A percentile compares a stretch with the other conserved stretches of the same genome.
These are phyloP conservation scores for Morpho achilles DNA, from an alignment of 2,888 invertebrate species.

Conservation along the genomic window DNA sequence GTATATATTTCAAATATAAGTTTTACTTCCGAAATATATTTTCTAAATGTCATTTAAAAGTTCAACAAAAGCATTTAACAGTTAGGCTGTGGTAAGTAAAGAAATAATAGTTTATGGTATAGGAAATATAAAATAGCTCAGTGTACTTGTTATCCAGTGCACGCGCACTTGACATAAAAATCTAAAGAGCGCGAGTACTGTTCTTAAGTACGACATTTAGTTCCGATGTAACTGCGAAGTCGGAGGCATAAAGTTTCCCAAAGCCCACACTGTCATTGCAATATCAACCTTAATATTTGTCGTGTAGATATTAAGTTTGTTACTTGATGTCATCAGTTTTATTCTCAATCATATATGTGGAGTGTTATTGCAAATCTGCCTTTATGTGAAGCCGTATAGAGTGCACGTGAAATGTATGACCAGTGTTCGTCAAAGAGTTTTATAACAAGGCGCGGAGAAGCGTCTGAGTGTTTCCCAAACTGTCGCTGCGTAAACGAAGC, in stretches of 20 bases:
- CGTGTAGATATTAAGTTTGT: slow-evolving; percentile 1
- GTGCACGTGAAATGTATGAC: slow-evolving; percentile 7
- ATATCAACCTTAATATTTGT: background rate
- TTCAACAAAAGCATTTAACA: no score
- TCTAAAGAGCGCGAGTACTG: slow-evolving; percentile 5
- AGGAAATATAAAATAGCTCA: no score
- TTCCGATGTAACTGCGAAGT: slow-evolving; percentile 7
- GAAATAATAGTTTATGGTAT: no score
- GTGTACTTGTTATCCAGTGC: background rate
- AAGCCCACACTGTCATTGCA: background rate
- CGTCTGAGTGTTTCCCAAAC: slow-evolving; percentile 35
- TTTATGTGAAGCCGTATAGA: slow-evolving; percentile 8
- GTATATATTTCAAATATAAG: no score
- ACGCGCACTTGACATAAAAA: slow-evolving; percentile 1
- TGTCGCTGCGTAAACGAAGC: slow-evolving; percentile 41
- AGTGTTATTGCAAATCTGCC: slow-evolving; percentile 6
- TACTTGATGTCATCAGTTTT: background rate
- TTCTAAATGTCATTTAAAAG: no score
- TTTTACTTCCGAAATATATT: no score
- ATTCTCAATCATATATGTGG: slow-evolving; percentile 4
- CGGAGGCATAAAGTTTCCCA: slow-evolving; percentile 1
- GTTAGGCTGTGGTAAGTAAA: no score
- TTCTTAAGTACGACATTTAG: slow-evolving; percentile 10
- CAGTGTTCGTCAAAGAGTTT: slow-evolving; percentile 25
- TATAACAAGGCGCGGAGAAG: slow-evolving; percentile 29